These are phyloP conservation scores for Dreissena rostriformis DNA, from an alignment of 1,140 invertebrate species.

Conservation along the genomic window DNA sequence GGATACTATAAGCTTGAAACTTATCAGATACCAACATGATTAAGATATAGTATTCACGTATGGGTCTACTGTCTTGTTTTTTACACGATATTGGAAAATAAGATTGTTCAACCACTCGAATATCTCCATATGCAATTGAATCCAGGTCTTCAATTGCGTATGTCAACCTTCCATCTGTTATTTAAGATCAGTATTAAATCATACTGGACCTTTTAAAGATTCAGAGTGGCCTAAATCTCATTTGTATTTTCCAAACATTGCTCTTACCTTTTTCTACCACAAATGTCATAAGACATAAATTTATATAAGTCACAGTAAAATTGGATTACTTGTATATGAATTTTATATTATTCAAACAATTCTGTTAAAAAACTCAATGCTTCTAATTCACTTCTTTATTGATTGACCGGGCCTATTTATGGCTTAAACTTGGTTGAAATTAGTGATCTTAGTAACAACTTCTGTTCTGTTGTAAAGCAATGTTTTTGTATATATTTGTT, in stretches of 20 bases:
- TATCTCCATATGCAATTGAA: too few species aligned
- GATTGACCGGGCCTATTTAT: slow-evolving; percentile 9
- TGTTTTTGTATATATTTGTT: not conserved
- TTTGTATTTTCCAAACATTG: not conserved
- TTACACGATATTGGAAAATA: not conserved
- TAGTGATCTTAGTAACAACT: not conserved
- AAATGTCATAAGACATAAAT: not conserved
- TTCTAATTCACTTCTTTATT: slow-evolving; percentile 14
- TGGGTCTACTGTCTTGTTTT: not conserved
- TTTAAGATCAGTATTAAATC: not conserved
- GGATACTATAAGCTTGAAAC: slow-evolving; percentile 5
- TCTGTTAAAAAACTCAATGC: not conserved
- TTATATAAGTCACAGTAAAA: slow-evolving; percentile 25
- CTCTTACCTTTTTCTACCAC: not conserved
- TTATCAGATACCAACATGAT: not conserved
- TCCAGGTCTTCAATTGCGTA: too few species aligned
- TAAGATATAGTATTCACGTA: not conserved
- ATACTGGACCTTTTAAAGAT: not conserved
- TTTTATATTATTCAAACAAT: slow-evolving; percentile 2
- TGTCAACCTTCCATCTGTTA: too few species aligned
- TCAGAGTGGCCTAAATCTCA: too few species aligned
- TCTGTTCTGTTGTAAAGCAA: not conserved
- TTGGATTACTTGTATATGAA: not conserved
- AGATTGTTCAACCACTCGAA: not conserved
- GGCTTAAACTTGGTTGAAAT: slow-evolving; percentile 7